phyloP scores from a whole-genome alignment of 2,888 invertebrate genomes.

The Eristalis tenax region DNA sequence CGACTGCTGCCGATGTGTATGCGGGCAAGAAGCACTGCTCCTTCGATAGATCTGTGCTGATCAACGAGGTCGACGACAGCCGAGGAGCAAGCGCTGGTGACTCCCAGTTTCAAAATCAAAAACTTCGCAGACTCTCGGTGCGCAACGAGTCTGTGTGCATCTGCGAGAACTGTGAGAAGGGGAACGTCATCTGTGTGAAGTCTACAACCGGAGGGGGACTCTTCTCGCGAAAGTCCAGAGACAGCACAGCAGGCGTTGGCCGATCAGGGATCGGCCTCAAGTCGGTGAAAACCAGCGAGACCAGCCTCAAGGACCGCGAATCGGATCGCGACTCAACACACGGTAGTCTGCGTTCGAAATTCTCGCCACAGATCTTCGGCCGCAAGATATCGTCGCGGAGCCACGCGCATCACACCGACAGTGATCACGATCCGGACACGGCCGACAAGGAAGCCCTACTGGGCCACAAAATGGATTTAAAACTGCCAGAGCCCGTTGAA shows the following conservation, averaged over 20 bases:
- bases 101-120: conserved; percentile 30
- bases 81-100: conserved; percentile 8
- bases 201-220: conserved; percentile 61
- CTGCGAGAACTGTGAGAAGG: conserved; percentile 74
- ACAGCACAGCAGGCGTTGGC: conserved; percentile 47
- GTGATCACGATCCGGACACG: conserved; percentile 72
- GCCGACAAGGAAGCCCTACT: conserved; percentile 74
- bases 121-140: conserved; percentile 70
- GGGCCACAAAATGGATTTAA: conserved; percentile 73
- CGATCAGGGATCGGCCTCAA: conserved; percentile 45
- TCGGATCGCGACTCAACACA: conserved; percentile 71
- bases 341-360: conserved; percentile 74
- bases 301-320: conserved; percentile 72
- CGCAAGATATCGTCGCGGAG: conserved; percentile 73
- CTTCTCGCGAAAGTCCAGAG: conserved; percentile 56
- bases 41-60: conserved; percentile 69
- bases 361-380: conserved; percentile 74
- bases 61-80: conserved; percentile 36
- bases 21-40: conserved; percentile 73
- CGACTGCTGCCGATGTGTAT: conserved; percentile 64
- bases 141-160: conserved; percentile 69
- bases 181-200: conserved; percentile 53
- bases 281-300: conserved; percentile 71
- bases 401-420: conserved; percentile 70
- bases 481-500: conserved; percentile 76